Conservation (phyloP, 2,113 vertebrate species). For the Tachuris rubrigastra region DNA sequence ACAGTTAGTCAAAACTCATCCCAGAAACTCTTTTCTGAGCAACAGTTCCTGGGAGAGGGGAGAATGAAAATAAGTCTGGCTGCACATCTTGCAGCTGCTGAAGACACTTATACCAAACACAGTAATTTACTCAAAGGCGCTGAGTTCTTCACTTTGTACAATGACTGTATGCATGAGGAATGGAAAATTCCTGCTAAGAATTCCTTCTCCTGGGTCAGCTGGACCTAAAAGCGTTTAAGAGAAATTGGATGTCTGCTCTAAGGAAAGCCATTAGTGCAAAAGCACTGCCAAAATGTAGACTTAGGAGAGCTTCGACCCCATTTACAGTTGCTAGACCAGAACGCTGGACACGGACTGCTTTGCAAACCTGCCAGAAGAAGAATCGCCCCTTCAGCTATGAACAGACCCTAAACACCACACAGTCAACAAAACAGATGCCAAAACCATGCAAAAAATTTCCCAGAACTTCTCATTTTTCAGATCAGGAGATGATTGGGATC, state of each 20-base stretch:
- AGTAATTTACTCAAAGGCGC: background rate
- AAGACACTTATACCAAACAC: constrained; percentile 1
- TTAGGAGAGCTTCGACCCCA: background rate
- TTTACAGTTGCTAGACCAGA: background rate
- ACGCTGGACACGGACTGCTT: rapidly evolving
- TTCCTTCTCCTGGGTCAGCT: constrained; percentile 19
- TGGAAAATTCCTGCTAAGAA: background rate
- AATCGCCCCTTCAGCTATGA: background rate
- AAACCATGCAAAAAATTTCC: background rate
- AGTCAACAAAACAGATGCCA: background rate
- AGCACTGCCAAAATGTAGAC: background rate
- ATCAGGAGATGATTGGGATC: background rate
- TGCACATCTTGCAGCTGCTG: background rate
- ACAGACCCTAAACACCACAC: background rate
- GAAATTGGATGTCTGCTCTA: background rate
- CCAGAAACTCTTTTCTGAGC: background rate
- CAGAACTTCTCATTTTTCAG: background rate
- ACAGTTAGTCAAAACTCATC: background rate
- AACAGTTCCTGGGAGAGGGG: background rate
- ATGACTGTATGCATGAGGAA: background rate
- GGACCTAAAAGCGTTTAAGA: background rate
- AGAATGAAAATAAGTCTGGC: background rate
- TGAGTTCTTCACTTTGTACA: background rate
- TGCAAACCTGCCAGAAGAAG: background rate
- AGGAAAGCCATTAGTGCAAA: background rate